Percentiles rank a stretch among this genome's conserved stretches.
These are phyloP conservation scores for Pelodiscus sinensis DNA, from an alignment of 2,113 vertebrate species.

Conservation along the genomic window DNA sequence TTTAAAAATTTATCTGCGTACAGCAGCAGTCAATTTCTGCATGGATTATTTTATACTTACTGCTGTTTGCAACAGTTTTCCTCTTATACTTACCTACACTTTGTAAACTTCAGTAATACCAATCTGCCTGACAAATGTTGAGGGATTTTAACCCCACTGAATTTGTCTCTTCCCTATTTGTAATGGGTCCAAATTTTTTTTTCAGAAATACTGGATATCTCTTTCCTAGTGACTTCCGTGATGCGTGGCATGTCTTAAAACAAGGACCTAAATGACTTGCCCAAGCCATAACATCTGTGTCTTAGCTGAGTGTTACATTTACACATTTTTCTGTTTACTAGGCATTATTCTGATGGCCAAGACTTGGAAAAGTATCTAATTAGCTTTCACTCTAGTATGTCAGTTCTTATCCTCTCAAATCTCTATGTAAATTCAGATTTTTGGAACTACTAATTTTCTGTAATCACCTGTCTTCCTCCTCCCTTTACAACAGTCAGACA, in stretches of 20 bases:
- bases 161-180: too few relatives aligned
- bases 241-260: background rate
- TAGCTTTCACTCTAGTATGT: background rate
- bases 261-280: background rate
- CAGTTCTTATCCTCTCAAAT: background rate
- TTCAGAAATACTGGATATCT: too few relatives aligned
- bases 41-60: too few relatives aligned
- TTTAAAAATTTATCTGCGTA: background rate
- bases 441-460: background rate
- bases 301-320: background rate
- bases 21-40: background rate
- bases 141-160: too few relatives aligned
- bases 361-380: background rate
- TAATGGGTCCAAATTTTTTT: too few relatives aligned
- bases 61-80: too few relatives aligned
- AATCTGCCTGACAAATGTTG: too few relatives aligned
- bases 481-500: constrained; percentile 84
- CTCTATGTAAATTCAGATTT: background rate
- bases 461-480: constrained; percentile 46
- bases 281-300: background rate
- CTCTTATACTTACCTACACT: too few relatives aligned
- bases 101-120: too few relatives aligned
- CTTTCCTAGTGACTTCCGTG: too few relatives aligned
- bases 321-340: background rate
- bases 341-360: background rate